Conservation (phyloP, 2,888 invertebrate genomes). For the Alloplasta piceator region DNA sequence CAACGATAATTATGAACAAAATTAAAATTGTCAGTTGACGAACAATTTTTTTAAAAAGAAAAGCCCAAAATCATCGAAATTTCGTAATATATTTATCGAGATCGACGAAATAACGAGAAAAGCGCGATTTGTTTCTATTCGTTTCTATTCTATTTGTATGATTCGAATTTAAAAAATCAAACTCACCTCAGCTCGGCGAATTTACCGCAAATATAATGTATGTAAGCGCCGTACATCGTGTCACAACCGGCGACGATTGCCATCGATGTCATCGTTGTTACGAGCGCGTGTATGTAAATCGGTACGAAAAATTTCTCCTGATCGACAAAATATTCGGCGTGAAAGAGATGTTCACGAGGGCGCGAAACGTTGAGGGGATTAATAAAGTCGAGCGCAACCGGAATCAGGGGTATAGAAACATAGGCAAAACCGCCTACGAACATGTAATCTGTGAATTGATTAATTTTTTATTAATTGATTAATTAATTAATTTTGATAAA, state of each 20-base stretch:
- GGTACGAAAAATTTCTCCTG: constrained; percentile 40
- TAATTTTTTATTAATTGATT: background rate
- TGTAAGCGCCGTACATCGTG: constrained; percentile 47
- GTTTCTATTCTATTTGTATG: background rate
- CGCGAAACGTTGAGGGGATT: constrained; percentile 52
- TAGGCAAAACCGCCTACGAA: constrained; percentile 31
- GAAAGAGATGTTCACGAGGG: constrained; percentile 46
- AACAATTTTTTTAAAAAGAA: no score
- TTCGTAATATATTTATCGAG: no score
- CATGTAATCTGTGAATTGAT: constrained; percentile 40
- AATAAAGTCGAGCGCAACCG: constrained; percentile 41
- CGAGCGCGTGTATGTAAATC: constrained; percentile 34
- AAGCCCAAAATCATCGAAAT: no score
- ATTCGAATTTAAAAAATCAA: background rate
- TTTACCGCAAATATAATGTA: constrained; percentile 48
- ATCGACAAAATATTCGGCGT: constrained; percentile 50
- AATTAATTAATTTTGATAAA: background rate
- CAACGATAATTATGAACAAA: no score
- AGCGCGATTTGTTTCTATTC: background rate
- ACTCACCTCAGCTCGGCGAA: constrained; percentile 54
- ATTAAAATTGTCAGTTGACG: no score
- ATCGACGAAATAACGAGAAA: background rate
- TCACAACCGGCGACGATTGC: constrained; percentile 39
- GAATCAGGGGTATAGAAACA: constrained; percentile 29
- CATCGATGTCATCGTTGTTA: constrained; percentile 38